A percentile compares a stretch with the other conserved stretches of the same genome.
Evolutionary conservation across 2,113 vertebrate species (phyloP).

Genomic region (Corydoras sp.): DNA sequence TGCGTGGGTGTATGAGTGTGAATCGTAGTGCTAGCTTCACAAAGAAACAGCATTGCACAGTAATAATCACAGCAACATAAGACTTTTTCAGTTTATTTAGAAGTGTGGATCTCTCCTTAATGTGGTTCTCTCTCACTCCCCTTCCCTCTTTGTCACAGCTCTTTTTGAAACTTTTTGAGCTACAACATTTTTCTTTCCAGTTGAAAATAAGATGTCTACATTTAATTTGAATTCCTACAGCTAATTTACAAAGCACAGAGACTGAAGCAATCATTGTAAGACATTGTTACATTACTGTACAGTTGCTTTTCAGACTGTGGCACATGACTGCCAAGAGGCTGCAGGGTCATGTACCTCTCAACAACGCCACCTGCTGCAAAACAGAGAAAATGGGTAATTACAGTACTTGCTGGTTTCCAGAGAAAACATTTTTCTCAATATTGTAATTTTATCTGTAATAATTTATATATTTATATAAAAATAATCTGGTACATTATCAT

Average conservation of each 20-base stretch:
- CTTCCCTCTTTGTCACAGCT: slow-evolving; percentile 9
- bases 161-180: slow-evolving; percentile 43
- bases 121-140: slow-evolving; percentile 25
- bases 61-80: too few species aligned
- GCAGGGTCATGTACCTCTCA: not conserved
- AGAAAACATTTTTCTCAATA: not conserved
- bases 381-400: not conserved
- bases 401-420: not conserved
- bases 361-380: not conserved
- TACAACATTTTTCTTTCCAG: slow-evolving; percentile 45
- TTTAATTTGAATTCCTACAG: slow-evolving; percentile 46
- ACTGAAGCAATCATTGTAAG: not conserved
- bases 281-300: not conserved
- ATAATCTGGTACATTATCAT: too few species aligned
- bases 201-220: slow-evolving; percentile 56
- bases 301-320: not conserved
- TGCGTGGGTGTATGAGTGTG: not conserved
- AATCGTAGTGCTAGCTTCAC: not conserved
- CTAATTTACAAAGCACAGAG: not conserved
- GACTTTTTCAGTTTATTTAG: too few species aligned
- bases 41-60: not conserved
- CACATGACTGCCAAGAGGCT: not conserved
- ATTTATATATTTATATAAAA: not conserved
- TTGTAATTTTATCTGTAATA: not conserved
- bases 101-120: not conserved